Evolutionary conservation across 2,888 invertebrate species (phyloP).

Genomic region (Beris chalybata): DNA sequence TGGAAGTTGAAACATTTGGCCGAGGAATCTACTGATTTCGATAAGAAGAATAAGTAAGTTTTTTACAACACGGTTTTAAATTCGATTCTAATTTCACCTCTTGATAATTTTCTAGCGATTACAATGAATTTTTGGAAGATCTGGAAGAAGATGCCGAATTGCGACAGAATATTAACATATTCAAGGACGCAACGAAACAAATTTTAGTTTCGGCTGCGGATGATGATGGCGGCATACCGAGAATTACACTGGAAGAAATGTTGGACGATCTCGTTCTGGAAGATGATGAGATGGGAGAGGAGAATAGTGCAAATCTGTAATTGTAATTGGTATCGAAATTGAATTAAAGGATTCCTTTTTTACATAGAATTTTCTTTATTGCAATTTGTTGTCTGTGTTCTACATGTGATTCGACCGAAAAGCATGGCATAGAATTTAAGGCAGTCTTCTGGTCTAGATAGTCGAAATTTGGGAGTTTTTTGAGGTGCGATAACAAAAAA

Average conservation of each 20-base stretch:
- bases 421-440: too few species aligned
- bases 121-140: constrained; percentile 94
- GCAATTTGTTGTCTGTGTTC: too few species aligned
- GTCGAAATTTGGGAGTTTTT: too few species aligned
- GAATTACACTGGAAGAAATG: constrained; percentile 89
- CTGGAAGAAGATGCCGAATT: constrained; percentile 91
- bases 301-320: not conserved
- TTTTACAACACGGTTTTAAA: not conserved
- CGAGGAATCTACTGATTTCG: constrained; percentile 64
- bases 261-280: constrained; percentile 83
- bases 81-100: constrained; percentile 31
- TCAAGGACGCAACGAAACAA: constrained; percentile 61
- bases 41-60: constrained; percentile 65
- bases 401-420: too few species aligned
- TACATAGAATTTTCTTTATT: too few species aligned
- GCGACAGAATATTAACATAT: constrained; percentile 92
- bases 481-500: too few species aligned
- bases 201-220: constrained; percentile 64
- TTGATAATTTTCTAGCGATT: constrained; percentile 67
- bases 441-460: too few species aligned
- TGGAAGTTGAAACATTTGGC: constrained; percentile 93
- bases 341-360: too few species aligned
- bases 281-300: constrained; percentile 75
- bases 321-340: too few species aligned
- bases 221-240: constrained; percentile 71